A percentile compares a stretch with the other conserved stretches of the same genome.
Evolutionary conservation across 1,140 invertebrate species (phyloP).

Genomic region (Drosophila simulans): DNA sequence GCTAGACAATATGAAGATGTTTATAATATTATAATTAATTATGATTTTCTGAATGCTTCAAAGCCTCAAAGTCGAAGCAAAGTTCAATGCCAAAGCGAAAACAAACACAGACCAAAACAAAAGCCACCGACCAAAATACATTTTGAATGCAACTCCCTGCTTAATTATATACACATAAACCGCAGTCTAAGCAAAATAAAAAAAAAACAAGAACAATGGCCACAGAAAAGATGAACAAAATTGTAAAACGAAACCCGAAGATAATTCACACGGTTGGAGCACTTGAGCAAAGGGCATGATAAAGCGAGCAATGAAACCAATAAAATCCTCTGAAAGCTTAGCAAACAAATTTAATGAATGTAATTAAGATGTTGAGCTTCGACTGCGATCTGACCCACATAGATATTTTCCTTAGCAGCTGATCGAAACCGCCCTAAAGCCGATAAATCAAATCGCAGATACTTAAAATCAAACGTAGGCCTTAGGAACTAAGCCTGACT

Average conservation of each 20-base stretch:
- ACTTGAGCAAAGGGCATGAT: conserved; percentile 40
- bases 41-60: conserved; percentile 59
- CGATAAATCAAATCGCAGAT: conserved; percentile 10
- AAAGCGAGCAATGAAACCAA: conserved; percentile 41
- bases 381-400: conserved; percentile 42
- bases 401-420: conserved; percentile 10
- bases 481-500: conserved; percentile 23
- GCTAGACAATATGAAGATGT: conserved; percentile 69
- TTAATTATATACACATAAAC: conserved; percentile 77
- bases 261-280: conserved; percentile 66
- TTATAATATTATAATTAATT: conserved; percentile 79
- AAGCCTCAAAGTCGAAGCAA: conserved; percentile 75
- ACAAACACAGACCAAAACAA: conserved; percentile 46
- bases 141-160: conserved; percentile 63
- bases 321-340: conserved; percentile 41
- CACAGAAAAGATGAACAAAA: conserved; percentile 41
- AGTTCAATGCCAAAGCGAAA: conserved; percentile 76
- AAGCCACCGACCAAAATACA: conserved; percentile 36
- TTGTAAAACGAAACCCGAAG: conserved; percentile 44
- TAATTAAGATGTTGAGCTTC: conserved; percentile 34
- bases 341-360: conserved; percentile 59
- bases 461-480: conserved; percentile 9
- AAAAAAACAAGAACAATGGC: conserved; percentile 55
- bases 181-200: conserved; percentile 55
- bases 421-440: conserved; percentile 3